These are phyloP conservation scores for Dendroctonus ponderosae DNA, from an alignment of 1,140 invertebrate species.

Conservation along the genomic window DNA sequence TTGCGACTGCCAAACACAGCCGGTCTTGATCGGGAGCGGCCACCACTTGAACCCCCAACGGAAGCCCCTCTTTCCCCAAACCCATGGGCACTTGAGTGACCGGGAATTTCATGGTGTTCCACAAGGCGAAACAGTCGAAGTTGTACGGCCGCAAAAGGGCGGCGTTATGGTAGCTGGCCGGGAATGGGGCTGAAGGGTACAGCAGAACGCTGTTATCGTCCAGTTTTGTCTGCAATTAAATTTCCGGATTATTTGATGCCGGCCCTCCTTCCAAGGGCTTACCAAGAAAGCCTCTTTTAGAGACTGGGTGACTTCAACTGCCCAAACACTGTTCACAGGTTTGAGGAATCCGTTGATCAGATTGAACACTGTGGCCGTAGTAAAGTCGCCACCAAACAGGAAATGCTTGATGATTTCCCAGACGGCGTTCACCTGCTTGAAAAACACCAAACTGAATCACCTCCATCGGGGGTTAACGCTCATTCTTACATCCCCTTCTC, in stretches of 20 bases:
- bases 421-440: conserved; percentile 50
- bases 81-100: conserved; percentile 81
- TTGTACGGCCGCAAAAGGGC: conserved; percentile 79
- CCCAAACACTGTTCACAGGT: conserved; percentile 61
- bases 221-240: conserved; percentile 61
- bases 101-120: conserved; percentile 84
- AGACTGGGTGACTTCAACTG: conserved; percentile 58
- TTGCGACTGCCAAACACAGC: conserved; percentile 78
- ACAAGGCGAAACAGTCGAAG: conserved; percentile 85
- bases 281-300: conserved; percentile 63
- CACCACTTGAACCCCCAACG: conserved; percentile 80
- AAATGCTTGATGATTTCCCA: conserved; percentile 60
- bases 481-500: conserved; percentile 51
- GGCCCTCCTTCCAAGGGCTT: conserved; percentile 38
- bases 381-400: conserved; percentile 59
- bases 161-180: conserved; percentile 84
- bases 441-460: not conserved
- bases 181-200: conserved; percentile 77
- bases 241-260: not conserved
- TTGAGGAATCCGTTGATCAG: conserved; percentile 66
- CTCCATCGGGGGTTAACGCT: too few species aligned
- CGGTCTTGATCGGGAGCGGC: conserved; percentile 75
- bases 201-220: conserved; percentile 79
- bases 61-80: conserved; percentile 69
- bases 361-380: conserved; percentile 65